These are phyloP conservation scores for Cryptocheilus praepositus DNA, from an alignment of 2,888 invertebrate genomes.

Conservation along the genomic window DNA sequence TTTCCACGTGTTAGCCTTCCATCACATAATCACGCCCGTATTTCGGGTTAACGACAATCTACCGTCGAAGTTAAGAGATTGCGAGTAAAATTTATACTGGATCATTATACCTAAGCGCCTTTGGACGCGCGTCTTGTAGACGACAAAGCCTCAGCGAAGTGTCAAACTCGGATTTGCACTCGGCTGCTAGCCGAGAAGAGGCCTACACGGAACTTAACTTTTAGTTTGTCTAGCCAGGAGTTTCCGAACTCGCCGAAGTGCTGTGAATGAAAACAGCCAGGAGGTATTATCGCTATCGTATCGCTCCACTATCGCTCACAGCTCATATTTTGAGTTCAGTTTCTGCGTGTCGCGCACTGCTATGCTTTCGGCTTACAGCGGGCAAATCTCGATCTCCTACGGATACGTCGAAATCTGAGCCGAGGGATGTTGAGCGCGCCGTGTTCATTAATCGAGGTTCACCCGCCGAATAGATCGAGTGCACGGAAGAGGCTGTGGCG, in stretches of 20 bases:
- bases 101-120: no score
- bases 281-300: slow-evolving; percentile 48
- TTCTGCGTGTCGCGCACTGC: slow-evolving; percentile 24
- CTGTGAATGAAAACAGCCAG: slow-evolving; percentile 45
- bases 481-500: background rate
- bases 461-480: no score
- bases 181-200: background rate
- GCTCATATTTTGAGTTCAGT: slow-evolving; percentile 28
- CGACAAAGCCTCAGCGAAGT: background rate
- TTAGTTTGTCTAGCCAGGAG: slow-evolving; percentile 38
- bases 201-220: slow-evolving; percentile 30
- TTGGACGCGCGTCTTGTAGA: no score
- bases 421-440: no score
- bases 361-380: slow-evolving; percentile 34
- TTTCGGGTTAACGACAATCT: no score
- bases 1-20: no score
- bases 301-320: slow-evolving; percentile 40
- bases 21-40: no score
- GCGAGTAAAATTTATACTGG: no score
- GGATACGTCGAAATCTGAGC: background rate
- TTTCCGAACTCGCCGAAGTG: slow-evolving; percentile 28
- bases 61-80: no score
- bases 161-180: slow-evolving; percentile 19
- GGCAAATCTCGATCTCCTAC: slow-evolving; percentile 24
- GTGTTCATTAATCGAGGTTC: background rate